These are phyloP conservation scores for Centropyge bicolor DNA, from an alignment of 2,797 vertebrate species.

Conservation along the genomic window DNA sequence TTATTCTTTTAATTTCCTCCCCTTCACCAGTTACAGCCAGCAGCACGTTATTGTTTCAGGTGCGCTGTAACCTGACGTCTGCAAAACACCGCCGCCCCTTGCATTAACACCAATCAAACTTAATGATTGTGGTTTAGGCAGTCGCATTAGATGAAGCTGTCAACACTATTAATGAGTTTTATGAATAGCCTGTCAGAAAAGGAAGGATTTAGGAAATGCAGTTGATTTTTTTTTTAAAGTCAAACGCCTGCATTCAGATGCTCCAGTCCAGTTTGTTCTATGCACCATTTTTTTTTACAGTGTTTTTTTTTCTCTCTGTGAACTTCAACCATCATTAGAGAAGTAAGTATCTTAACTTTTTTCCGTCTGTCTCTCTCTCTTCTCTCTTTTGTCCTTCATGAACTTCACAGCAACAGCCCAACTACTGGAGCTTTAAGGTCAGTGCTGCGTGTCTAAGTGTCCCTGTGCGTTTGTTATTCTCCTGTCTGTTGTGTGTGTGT, in stretches of 20 bases:
- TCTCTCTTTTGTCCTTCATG: slow-evolving; percentile 58
- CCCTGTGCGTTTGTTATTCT: slow-evolving; percentile 54
- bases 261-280: not conserved
- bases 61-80: slow-evolving; percentile 45
- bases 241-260: slow-evolving; percentile 23
- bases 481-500: slow-evolving; percentile 26
- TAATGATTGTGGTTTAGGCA: slow-evolving; percentile 37
- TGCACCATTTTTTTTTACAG: not conserved
- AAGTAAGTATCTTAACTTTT: slow-evolving; percentile 63
- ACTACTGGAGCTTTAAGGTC: slow-evolving; percentile 99
- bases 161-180: slow-evolving; percentile 36
- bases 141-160: slow-evolving; percentile 36
- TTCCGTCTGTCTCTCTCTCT: slow-evolving; percentile 50
- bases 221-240: slow-evolving; percentile 16
- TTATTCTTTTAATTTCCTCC: slow-evolving; percentile 73
- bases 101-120: slow-evolving; percentile 39
- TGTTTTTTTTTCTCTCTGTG: slow-evolving; percentile 5
- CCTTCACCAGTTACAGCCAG: slow-evolving; percentile 41
- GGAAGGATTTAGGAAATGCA: not conserved
- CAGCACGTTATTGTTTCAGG: slow-evolving; percentile 56
- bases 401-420: slow-evolving; percentile 92
- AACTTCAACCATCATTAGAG: slow-evolving; percentile 7
- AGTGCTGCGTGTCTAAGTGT: slow-evolving; percentile 84
- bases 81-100: slow-evolving; percentile 28
- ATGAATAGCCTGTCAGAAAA: slow-evolving; percentile 7